Conservation (phyloP, 2,797 vertebrate species). For the Yasuhikotakia modesta region DNA sequence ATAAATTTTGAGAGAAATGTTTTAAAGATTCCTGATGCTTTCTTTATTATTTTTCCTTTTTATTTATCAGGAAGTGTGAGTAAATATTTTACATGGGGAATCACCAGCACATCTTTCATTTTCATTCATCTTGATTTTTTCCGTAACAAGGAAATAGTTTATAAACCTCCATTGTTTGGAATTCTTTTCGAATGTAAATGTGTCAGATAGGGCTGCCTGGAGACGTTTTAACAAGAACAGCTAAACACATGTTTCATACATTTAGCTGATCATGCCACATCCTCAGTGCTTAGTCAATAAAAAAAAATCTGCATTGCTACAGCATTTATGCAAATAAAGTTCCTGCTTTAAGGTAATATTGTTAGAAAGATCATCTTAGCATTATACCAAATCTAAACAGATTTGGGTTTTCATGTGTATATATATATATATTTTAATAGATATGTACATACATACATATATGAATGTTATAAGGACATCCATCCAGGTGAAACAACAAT, state of each 20-base stretch:
- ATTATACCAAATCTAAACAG: not conserved
- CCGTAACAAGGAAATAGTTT: not conserved
- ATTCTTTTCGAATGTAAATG: slow-evolving; percentile 12
- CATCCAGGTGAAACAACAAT: not conserved
- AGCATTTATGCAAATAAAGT: not conserved
- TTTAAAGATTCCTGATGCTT: not conserved
- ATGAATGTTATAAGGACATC: too few relatives aligned
- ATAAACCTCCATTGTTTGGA: not conserved
- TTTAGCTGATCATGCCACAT: not conserved
- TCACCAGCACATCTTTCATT: not conserved
- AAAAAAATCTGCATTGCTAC: too few relatives aligned
- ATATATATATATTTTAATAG: too few relatives aligned
- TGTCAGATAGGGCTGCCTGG: not conserved
- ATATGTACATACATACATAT: too few relatives aligned
- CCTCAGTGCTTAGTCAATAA: not conserved
- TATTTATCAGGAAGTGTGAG: not conserved
- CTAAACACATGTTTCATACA: not conserved
- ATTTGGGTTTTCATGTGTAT: not conserved
- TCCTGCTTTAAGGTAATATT: not conserved
- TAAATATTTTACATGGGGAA: not conserved
- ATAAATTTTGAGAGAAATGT: slow-evolving; percentile 66
- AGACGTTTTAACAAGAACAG: not conserved
- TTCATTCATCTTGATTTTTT: slow-evolving; percentile 9
- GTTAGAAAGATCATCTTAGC: not conserved
- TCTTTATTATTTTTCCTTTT: slow-evolving; percentile 18